phyloP scores from a whole-genome alignment of 2,113 vertebrate genomes.

The Bothrops jararaca region DNA sequence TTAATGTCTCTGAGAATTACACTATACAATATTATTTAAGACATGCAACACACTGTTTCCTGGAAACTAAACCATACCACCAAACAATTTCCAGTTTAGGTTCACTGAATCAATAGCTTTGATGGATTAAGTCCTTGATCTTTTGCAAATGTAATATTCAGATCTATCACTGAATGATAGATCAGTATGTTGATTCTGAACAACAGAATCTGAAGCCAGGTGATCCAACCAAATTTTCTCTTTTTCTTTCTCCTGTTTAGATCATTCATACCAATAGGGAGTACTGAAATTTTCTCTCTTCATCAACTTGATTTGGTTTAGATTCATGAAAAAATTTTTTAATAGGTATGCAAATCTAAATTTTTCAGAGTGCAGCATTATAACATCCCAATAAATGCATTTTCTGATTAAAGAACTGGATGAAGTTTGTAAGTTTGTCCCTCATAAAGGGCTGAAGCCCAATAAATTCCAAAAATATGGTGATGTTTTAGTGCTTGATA shows the following conservation, averaged over 20 bases:
- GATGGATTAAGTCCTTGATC: neutral
- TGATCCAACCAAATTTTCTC: neutral
- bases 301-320: neutral
- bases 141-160: neutral
- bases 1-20: neutral
- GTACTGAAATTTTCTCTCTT: neutral
- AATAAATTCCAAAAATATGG: neutral
- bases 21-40: neutral
- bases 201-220: neutral
- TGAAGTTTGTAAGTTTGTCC: neutral
- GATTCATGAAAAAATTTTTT: neutral
- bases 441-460: neutral
- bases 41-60: neutral
- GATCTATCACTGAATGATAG: neutral
- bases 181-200: neutral
- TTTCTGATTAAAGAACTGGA: neutral
- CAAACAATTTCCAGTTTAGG: neutral
- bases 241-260: neutral
- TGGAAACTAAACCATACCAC: neutral
- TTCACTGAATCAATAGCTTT: neutral
- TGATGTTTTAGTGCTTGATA: neutral
- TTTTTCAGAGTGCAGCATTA: neutral
- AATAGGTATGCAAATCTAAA: neutral
- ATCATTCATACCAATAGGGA: neutral
- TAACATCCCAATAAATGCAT: neutral